phyloP scores from a whole-genome alignment of 2,888 invertebrate species.

The Drosophila colorata region DNA sequence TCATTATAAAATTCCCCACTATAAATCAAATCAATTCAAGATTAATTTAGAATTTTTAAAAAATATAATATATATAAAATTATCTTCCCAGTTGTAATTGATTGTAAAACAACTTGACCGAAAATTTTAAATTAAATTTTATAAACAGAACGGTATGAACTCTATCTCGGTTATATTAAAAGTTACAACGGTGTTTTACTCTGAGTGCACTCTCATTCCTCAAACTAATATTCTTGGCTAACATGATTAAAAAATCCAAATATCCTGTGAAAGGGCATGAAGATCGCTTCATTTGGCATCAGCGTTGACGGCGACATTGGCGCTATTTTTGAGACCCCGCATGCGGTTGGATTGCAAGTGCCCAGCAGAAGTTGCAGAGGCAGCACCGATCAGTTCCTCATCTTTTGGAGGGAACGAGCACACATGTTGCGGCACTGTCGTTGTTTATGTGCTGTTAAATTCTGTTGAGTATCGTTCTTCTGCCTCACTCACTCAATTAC shows the following conservation, averaged over 20 bases:
- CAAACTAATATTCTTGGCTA: background rate
- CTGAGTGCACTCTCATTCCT: too few species aligned
- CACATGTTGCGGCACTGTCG: conserved; percentile 51
- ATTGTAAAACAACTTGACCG: too few species aligned
- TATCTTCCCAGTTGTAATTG: too few species aligned
- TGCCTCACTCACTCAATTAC: conserved; percentile 49
- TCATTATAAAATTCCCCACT: too few species aligned
- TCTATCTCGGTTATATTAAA: too few species aligned
- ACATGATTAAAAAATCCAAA: background rate
- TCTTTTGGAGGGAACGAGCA: conserved; percentile 9
- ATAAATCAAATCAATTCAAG: too few species aligned
- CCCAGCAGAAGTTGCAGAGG: conserved; percentile 12
- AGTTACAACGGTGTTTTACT: too few species aligned
- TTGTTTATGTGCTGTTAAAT: conserved; percentile 63
- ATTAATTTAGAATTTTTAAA: too few species aligned
- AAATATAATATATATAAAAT: too few species aligned
- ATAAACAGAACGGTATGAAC: background rate
- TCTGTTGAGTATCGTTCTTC: conserved; percentile 42
- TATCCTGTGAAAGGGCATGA: conserved; percentile 13
- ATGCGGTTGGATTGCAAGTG: conserved; percentile 52
- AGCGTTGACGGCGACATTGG: conserved; percentile 52
- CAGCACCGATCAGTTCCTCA: conserved; percentile 28
- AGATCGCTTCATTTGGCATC: conserved; percentile 44
- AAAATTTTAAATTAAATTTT: too few species aligned
- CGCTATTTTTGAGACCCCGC: conserved; percentile 58